These are phyloP conservation scores for Xiphydria camelus DNA, from an alignment of 2,888 invertebrate genomes.

Conservation along the genomic window DNA sequence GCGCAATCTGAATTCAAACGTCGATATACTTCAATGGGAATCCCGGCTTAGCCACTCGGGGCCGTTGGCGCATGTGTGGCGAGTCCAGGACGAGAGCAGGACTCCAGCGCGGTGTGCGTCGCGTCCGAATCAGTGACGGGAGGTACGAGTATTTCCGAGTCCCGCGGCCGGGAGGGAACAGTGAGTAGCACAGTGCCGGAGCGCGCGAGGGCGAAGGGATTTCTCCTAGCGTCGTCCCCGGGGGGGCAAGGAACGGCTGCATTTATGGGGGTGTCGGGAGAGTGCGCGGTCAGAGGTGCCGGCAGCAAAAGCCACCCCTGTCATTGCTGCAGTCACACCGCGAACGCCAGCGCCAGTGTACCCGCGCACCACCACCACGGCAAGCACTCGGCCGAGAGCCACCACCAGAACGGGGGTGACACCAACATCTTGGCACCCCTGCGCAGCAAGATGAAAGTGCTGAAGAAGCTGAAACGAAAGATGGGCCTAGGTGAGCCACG, in stretches of 20 bases:
- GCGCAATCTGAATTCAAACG: too few species aligned
- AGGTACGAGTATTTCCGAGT: too few species aligned
- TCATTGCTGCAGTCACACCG: conserved; percentile 47
- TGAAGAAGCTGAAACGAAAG: conserved; percentile 86
- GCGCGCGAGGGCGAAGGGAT: too few species aligned
- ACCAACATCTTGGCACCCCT: conserved; percentile 60
- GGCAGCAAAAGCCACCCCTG: conserved; percentile 50
- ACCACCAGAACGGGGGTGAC: conserved; percentile 31
- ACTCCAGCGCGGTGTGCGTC: too few species aligned
- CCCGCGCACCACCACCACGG: conserved; percentile 34
- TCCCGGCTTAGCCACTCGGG: too few species aligned
- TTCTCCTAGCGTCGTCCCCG: too few species aligned
- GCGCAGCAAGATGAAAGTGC: conserved; percentile 80
- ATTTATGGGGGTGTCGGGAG: conserved; percentile 57
- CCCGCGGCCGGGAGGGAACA: too few species aligned
- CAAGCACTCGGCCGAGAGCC: conserved; percentile 17
- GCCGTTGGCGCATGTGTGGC: too few species aligned
- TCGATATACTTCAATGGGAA: too few species aligned
- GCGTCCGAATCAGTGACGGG: too few species aligned
- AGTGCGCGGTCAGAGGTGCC: conserved; percentile 52
- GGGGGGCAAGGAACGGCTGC: conserved; percentile 36
- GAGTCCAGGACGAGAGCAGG: too few species aligned
- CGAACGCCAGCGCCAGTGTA: conserved; percentile 33
- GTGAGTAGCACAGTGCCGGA: neutral
- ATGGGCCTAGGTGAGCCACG: conserved; percentile 89